Evolutionary conservation across 2,113 vertebrate species (phyloP), one percentile per base, ranked within the genome.

Genomic region (Poeciliopsis turrubarensis): DNA sequence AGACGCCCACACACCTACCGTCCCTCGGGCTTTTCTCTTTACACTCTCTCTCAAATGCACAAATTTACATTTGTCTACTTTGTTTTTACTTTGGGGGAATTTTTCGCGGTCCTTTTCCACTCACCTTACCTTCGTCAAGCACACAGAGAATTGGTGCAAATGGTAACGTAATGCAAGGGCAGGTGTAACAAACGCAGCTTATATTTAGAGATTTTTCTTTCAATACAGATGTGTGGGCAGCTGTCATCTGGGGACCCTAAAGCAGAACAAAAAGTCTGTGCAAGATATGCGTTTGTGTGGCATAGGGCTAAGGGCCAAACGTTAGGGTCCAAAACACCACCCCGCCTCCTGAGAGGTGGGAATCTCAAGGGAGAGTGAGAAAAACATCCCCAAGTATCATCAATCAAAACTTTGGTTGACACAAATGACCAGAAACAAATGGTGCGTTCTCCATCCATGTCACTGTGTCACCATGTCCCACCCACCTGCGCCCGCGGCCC

Each of bases 211-310:
- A 22, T n/a, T n/a, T n/a, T 57, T 85, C 75, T 77, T 84, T 96
- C 95, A 96, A 97, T 96, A 94, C 94, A 93, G 92, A 93, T 96
- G 97, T 91, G 97, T 98, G 97, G 97, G 97, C 86, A 96, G 97
- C 89, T 93, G 94, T 96, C 96, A 97, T 96, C 96, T 98, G 96
- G 91, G 93, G 93, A 93, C 93, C 91, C 81, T 3, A 57, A 64
- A 81, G 66, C 73, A 73, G 92, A 92, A 97, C 96, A 98, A 97
- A 93, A 96, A 80, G 47, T 72, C 14, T 70, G 79, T 68, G 71
- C 65, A 66, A 25, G 30, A 70, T 79, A 91, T 95, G 95, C 93
- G 72, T 77, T 70, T 79, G 65, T 86, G 85, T 22, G 44, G 72
- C 10, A 1, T 19, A 57, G 73, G 87, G 95, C 95, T 91, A 92